A percentile compares a stretch with the other conserved stretches of the same genome.
Conservation (phyloP, 1,140 invertebrate genomes). For the Nilaparvata lugens region DNA sequence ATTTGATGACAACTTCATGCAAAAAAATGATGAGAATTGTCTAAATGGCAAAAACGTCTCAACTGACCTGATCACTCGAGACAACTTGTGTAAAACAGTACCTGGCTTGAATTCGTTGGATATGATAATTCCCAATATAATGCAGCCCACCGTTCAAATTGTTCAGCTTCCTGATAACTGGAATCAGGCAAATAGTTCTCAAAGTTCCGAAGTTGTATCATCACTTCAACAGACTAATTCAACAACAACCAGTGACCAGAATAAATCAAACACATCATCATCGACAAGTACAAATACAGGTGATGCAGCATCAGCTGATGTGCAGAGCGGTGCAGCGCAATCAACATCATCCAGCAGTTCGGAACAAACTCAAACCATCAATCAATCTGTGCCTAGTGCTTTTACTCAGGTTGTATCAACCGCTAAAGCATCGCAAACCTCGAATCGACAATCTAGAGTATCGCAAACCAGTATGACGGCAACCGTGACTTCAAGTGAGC, state of each 20-base stretch:
- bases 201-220: neutral
- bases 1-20: neutral
- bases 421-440: neutral
- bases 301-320: neutral
- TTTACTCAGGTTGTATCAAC: neutral
- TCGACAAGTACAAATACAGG: neutral
- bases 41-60: neutral
- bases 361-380: neutral
- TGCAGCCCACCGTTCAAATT: conserved; percentile 46
- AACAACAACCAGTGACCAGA: conserved; percentile 1
- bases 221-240: conserved; percentile 9
- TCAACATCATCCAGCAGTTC: no score
- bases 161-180: conserved; percentile 40
- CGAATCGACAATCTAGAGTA: no score
- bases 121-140: conserved; percentile 42
- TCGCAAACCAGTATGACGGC: no score
- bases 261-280: conserved; percentile 9
- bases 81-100: neutral
- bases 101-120: conserved; percentile 44
- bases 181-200: neutral
- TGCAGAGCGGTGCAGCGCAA: neutral
- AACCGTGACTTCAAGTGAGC: no score
- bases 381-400: conserved; percentile 1
- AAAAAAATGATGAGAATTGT: neutral
- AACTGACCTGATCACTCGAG: neutral